These are phyloP conservation scores for Neodiprion pinetum DNA, from an alignment of 1,140 invertebrate species.

Conservation along the genomic window DNA sequence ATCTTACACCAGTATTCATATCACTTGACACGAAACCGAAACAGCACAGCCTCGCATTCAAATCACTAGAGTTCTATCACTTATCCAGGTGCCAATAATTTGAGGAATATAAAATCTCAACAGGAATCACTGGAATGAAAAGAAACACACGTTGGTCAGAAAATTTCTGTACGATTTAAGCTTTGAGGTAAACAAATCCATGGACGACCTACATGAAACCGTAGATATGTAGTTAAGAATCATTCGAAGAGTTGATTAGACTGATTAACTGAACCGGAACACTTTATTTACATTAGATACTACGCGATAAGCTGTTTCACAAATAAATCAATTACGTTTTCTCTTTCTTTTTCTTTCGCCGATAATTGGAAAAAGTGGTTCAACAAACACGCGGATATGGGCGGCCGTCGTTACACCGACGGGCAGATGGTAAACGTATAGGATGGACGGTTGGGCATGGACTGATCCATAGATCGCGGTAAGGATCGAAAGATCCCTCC, in stretches of 20 bases:
- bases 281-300: not conserved
- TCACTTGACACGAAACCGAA: not conserved
- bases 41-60: not conserved
- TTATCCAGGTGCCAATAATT: not conserved
- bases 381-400: too few species aligned
- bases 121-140: too few species aligned
- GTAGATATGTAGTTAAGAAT: too few species aligned
- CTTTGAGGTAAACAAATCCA: too few species aligned
- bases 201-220: too few species aligned
- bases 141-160: too few species aligned
- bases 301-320: not conserved
- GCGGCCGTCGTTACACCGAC: not conserved
- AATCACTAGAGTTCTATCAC: not conserved
- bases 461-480: constrained; percentile 38
- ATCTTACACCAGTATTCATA: not conserved
- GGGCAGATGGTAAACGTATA: constrained; percentile 21
- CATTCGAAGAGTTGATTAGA: too few species aligned
- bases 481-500: constrained; percentile 29
- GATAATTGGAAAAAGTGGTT: too few species aligned
- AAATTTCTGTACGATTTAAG: too few species aligned
- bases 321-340: not conserved
- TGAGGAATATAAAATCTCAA: too few species aligned
- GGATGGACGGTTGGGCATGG: constrained; percentile 33
- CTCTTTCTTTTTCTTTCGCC: too few species aligned
- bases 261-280: not conserved